These are phyloP conservation scores for Himalopsyche anomala DNA, from an alignment of 2,888 invertebrate genomes.

Conservation along the genomic window DNA sequence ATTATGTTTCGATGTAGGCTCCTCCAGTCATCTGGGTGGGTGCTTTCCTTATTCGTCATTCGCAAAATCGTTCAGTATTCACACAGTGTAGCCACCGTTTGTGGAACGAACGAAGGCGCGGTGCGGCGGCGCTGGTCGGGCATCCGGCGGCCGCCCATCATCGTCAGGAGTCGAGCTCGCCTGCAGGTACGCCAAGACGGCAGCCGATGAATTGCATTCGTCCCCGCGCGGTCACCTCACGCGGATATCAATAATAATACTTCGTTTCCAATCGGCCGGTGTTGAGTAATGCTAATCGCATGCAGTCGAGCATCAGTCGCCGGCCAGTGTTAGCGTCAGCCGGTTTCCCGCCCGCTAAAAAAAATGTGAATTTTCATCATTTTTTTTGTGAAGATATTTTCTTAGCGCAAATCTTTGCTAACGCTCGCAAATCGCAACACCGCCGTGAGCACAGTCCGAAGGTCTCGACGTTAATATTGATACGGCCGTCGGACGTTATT, in stretches of 20 bases:
- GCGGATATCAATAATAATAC: conserved; percentile 13
- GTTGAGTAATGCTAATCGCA: background rate
- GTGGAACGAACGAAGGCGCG: background rate
- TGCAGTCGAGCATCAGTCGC: conserved; percentile 34
- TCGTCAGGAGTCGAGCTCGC: conserved; percentile 47
- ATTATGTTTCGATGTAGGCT: background rate
- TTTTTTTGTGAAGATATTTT: background rate
- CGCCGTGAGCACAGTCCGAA: background rate
- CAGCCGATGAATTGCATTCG: background rate
- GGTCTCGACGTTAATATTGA: background rate
- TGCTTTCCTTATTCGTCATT: conserved; percentile 35
- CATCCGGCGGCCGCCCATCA: conserved; percentile 32
- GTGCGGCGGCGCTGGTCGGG: conserved; percentile 28
- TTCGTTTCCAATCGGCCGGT: background rate
- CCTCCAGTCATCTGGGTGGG: background rate
- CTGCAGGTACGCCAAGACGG: conserved; percentile 22
- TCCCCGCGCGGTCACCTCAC: conserved; percentile 45
- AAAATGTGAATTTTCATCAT: background rate
- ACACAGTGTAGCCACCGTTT: background rate
- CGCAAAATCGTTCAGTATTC: conserved; percentile 47
- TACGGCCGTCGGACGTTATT: background rate
- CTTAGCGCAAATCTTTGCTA: background rate
- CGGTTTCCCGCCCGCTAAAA: conserved; percentile 15
- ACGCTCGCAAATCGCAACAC: background rate
- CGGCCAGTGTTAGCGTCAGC: conserved; percentile 23